A percentile compares a stretch with the other conserved stretches of the same genome.
These are phyloP conservation scores for Trichonephila clavipes DNA, from an alignment of 1,140 invertebrate species.

Conservation along the genomic window DNA sequence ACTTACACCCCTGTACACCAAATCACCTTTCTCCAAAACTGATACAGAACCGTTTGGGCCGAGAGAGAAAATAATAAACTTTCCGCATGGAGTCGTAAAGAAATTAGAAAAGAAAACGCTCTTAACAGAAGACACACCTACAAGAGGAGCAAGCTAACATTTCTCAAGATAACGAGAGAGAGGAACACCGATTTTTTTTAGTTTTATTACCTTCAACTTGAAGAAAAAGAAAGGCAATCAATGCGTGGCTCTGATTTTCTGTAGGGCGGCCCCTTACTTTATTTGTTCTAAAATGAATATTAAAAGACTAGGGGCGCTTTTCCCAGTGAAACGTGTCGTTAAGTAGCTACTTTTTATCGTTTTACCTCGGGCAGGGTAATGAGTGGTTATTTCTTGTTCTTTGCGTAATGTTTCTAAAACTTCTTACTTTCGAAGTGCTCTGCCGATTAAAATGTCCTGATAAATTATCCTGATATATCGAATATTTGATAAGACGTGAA, in stretches of 20 bases:
- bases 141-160: not conserved
- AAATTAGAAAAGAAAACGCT: conserved; percentile 23
- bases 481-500: not conserved
- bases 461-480: not conserved
- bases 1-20: not conserved
- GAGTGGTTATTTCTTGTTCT: not conserved
- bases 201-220: conserved; percentile 14
- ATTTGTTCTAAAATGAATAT: conserved; percentile 18
- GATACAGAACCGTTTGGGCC: not conserved
- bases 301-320: not conserved
- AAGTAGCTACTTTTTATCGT: not conserved
- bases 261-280: not conserved
- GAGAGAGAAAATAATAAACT: conserved; percentile 10
- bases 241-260: not conserved
- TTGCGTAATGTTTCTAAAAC: not conserved
- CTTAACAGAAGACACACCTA: not conserved
- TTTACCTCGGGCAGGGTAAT: not conserved
- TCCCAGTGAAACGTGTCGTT: not conserved
- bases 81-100: conserved; percentile 36
- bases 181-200: conserved; percentile 14
- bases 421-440: not conserved
- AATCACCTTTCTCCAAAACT: not conserved
- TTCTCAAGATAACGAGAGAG: conserved; percentile 29
- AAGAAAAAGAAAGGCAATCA: not conserved
- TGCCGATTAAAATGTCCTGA: not conserved